Evolutionary conservation across 2,113 vertebrate genomes (phyloP), one percentile per base, ranked within the genome.

Genomic region (Columbina picui): DNA sequence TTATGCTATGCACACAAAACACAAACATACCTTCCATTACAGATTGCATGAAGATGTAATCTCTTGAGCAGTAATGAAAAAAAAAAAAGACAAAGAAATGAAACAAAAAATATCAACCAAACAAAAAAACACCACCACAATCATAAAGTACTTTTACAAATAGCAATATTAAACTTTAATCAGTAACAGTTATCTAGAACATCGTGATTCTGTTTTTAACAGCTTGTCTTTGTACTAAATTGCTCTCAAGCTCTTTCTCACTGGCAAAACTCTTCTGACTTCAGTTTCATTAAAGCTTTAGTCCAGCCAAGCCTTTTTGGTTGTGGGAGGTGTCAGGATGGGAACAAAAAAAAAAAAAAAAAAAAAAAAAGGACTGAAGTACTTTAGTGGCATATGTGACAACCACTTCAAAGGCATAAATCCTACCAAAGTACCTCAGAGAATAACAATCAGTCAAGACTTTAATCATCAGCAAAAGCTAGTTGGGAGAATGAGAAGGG

Each of bases 401-500:
- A 92, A 89, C 69, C 90, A 92, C 81, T 96, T 96, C 91, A 92
- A 95, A 97, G 82, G 47, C 94, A 97, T 96, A 96, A 96, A 94
- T 97, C 80, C 91, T 70, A 81, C 74, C 56, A 88, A 94, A 96
- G 80, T 93, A 97, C 87, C 89, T 88, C 82, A 77, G 80, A 97
- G 93, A 97, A 61, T 47, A 93, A 91, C 74, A 87, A 97, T 96
- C 96, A 90, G 74, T 97, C 96, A 97, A 96, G 96, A 97, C 83
- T 97, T 97, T 96, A 98, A 98, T 98, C 96, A 98, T 96, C 16
- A 67, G 59, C 91, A 96, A 95, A 69, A 94, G 76, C 55, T 23
- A 93, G 89, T 87, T 88, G 25, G 53, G 96, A 96, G 96, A 97
- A 92, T 86, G 89, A 95, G 82, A 67, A 92, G 43, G 86, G 81